Conservation (phyloP, 2,888 invertebrate species). For the Alentia gelatinosa region DNA sequence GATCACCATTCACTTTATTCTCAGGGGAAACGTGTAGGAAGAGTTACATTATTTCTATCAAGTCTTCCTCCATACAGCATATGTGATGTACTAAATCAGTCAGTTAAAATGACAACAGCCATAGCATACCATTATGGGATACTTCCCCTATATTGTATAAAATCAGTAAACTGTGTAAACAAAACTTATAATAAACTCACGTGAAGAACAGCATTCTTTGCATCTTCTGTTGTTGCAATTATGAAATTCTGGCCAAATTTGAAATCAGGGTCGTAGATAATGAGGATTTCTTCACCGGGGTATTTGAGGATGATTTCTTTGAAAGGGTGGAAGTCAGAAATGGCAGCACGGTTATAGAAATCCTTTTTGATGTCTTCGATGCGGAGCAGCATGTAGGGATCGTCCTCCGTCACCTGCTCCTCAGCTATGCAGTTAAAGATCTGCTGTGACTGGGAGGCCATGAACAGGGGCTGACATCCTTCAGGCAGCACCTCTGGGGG, state of each 20-base stretch:
- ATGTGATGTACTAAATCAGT: too few species aligned
- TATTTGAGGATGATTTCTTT: constrained; percentile 79
- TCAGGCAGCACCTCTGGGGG: constrained; percentile 70
- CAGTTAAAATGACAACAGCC: too few species aligned
- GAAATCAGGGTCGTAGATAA: constrained; percentile 79
- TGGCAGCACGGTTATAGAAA: constrained; percentile 77
- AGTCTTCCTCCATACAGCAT: too few species aligned
- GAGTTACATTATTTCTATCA: too few species aligned
- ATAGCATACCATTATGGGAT: too few species aligned
- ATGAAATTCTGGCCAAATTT: constrained; percentile 80
- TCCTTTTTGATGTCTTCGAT: constrained; percentile 79
- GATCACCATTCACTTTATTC: too few species aligned
- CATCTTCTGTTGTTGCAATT: constrained; percentile 78
- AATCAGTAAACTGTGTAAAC: too few species aligned
- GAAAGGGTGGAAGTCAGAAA: constrained; percentile 79
- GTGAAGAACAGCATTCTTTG: constrained; percentile 75
- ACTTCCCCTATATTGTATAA: too few species aligned
- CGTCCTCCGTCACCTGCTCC: constrained; percentile 78
- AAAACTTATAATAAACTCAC: constrained; percentile 56
- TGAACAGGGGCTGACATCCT: constrained; percentile 76
- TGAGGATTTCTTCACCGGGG: constrained; percentile 78
- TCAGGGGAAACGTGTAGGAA: too few species aligned
- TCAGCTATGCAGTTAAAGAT: constrained; percentile 76
- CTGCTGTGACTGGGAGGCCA: constrained; percentile 79
- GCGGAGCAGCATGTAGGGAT: constrained; percentile 76